These are phyloP conservation scores for Drosophila imparisetae DNA, from an alignment of 2,888 invertebrate genomes.

Conservation along the genomic window DNA sequence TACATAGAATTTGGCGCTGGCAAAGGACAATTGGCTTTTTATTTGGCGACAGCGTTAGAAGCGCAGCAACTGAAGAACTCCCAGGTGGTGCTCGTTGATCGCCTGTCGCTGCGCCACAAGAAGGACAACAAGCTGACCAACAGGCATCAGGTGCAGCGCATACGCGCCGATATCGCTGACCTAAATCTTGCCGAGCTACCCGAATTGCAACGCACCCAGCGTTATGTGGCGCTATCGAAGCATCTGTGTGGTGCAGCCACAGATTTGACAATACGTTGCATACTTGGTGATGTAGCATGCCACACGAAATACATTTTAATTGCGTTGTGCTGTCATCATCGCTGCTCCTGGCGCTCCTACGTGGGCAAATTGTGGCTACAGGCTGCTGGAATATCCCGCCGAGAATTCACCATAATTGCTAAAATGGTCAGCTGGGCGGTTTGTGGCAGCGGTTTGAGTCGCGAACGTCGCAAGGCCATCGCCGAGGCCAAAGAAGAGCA, in stretches of 20 bases:
- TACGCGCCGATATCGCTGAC: constrained; percentile 93
- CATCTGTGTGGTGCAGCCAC: constrained; percentile 96
- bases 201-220: constrained; percentile 82
- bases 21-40: constrained; percentile 93
- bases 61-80: constrained; percentile 82
- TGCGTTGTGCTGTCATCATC: constrained; percentile 96
- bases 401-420: constrained; percentile 90
- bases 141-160: constrained; percentile 86
- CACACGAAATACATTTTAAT: constrained; percentile 88
- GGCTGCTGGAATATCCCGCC: constrained; percentile 86
- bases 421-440: constrained; percentile 96
- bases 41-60: constrained; percentile 88
- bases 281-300: constrained; percentile 80
- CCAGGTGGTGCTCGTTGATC: constrained; percentile 91
- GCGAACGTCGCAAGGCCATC: constrained; percentile 84
- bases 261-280: constrained; percentile 90
- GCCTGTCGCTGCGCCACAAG: constrained; percentile 92
- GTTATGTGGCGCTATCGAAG: constrained; percentile 92
- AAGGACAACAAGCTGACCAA: constrained; percentile 88
- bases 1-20: constrained; percentile 96
- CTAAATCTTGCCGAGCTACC: constrained; percentile 87
- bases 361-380: constrained; percentile 88
- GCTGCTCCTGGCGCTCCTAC: constrained; percentile 90
- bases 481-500: constrained; percentile 52
- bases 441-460: constrained; percentile 89